A percentile compares a stretch with the other conserved stretches of the same genome.
phyloP scores from a whole-genome alignment of 2,888 invertebrate genomes.

The Lycia hirtaria region DNA sequence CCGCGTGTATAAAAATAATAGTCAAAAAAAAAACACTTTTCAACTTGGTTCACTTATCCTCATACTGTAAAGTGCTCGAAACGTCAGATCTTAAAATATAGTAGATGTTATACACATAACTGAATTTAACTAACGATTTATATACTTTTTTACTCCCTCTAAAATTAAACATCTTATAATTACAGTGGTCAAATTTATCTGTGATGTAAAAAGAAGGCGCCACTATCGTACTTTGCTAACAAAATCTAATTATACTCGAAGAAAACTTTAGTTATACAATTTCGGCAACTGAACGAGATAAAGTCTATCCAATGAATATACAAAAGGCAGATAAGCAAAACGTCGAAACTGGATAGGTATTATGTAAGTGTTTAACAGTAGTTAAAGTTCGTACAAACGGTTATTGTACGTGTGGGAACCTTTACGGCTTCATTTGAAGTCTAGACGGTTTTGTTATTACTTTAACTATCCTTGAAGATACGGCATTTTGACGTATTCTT shows the following conservation, averaged over 20 bases:
- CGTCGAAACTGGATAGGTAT: conserved; percentile 26
- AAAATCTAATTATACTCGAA: neutral
- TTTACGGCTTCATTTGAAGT: neutral
- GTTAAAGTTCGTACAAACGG: neutral
- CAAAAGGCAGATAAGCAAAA: conserved; percentile 44
- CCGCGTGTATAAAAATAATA: too few species aligned
- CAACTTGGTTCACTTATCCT: too few species aligned
- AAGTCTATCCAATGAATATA: conserved; percentile 39
- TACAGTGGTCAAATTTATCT: neutral
- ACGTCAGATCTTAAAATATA: too few species aligned
- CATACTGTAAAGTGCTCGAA: too few species aligned
- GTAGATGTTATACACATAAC: too few species aligned
- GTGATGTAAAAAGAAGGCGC: neutral
- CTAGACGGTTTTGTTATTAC: conserved; percentile 1
- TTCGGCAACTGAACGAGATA: neutral
- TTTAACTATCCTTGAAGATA: neutral
- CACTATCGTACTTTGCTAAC: neutral
- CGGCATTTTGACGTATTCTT: neutral
- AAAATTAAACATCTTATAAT: too few species aligned
- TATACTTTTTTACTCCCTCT: too few species aligned
- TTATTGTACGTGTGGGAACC: neutral
- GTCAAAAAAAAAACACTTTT: too few species aligned
- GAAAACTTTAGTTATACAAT: neutral
- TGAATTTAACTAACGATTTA: too few species aligned
- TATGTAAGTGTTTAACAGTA: conserved; percentile 15